These are phyloP conservation scores for Carettochelys insculpta DNA, from an alignment of 2,113 vertebrate species.

Conservation along the genomic window DNA sequence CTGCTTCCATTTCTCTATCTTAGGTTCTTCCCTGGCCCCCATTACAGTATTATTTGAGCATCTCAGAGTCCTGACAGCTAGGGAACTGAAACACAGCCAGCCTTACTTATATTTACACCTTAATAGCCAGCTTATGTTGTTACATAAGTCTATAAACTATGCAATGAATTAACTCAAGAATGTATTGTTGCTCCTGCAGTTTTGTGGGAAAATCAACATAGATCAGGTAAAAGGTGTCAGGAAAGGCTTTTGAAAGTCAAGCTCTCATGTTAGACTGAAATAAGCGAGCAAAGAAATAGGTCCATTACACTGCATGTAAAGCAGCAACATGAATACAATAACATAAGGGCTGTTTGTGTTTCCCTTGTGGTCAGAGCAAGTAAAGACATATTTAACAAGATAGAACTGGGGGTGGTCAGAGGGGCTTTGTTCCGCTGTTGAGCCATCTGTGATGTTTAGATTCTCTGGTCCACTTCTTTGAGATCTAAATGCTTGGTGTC, in stretches of 20 bases:
- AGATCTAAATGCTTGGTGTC: slow-evolving; percentile 39
- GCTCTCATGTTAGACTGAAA: not conserved
- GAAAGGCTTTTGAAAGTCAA: not conserved
- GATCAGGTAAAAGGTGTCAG: not conserved
- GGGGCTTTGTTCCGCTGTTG: not conserved
- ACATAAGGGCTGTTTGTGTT: not conserved
- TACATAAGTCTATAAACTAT: not conserved
- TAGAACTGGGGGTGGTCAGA: no score
- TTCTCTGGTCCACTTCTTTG: not conserved
- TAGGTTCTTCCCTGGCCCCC: slow-evolving; percentile 18
- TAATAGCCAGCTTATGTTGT: not conserved
- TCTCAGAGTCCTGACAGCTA: not conserved
- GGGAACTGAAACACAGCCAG: not conserved
- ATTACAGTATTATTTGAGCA: not conserved
- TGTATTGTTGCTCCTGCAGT: not conserved
- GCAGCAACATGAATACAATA: not conserved
- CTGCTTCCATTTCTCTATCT: slow-evolving; percentile 43
- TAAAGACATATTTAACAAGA: slow-evolving; percentile 23
- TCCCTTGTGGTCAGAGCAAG: not conserved
- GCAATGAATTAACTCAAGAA: not conserved
- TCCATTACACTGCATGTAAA: not conserved
- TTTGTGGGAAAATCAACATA: not conserved
- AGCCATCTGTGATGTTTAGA: not conserved
- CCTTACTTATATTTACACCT: not conserved
- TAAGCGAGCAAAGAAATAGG: not conserved